Evolutionary conservation across 2,113 vertebrate genomes (phyloP), one percentile per base, ranked within the genome.

Genomic region (Carassius gibelio): DNA sequence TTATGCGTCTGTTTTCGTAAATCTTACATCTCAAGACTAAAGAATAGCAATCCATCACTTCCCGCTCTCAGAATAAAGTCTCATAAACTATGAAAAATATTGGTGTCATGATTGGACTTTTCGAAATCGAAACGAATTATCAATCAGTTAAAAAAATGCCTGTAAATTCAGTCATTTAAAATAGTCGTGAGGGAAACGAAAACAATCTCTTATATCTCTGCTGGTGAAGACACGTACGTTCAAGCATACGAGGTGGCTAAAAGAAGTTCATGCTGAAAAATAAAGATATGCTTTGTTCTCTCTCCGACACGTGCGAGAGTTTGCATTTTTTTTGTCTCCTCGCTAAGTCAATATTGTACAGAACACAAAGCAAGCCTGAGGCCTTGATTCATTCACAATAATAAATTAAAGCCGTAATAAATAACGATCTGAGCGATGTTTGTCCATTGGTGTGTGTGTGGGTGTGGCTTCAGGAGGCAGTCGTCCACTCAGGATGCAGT

Each of bases 281-380:
- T 57, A 83, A 72, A 50, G 74, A 88, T 84, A 87, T 87, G 83
- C 83, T 82, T 64, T 26, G 79, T 84, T 59, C 71, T 71, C 61
- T 80, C 81, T 83, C 84, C 76, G 42, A 68, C 21, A 30, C 69
- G 21, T 52, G 57, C 19, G 61, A 34, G 48, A 76, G 26, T 26
- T 42, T n/a, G 1, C 0, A 0, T 1, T 10, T 57, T 45, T 72
- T 81, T 23, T 15, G 64, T 64, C 59, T 13, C 74, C 66, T 96
- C 59, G 95, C 93, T 93, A 94, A 95, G 93, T 95, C 94, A 92
- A 94, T 95, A 96, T 94, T 95, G 94, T 95, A 94, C 94, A 94
- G 93, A 96, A 95, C 96, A 96, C 94, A 96, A 89, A 95, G 94
- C 94, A 94, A 95, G 95, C 94, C 95, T 72, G 84, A 62, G 72